Evolutionary conservation across 2,888 invertebrate species (phyloP).

Genomic region (Drosophila bunnanda): DNA sequence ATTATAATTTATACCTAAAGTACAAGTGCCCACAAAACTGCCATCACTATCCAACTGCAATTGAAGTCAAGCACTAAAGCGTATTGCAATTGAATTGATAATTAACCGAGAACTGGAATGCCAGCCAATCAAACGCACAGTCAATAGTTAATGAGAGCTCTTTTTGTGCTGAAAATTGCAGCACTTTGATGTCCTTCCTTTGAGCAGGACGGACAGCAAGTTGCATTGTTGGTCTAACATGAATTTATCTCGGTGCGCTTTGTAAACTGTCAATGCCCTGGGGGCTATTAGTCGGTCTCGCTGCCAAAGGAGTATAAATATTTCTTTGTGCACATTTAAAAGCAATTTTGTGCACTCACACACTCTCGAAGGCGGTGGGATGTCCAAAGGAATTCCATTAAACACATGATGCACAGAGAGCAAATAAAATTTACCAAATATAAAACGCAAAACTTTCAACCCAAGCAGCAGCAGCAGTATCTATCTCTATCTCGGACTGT

Average conservation of each 20-base stretch:
- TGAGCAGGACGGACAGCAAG: background rate
- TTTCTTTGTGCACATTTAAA: slow-evolving; percentile 71
- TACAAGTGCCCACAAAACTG: too few relatives aligned
- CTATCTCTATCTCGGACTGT: slow-evolving; percentile 22
- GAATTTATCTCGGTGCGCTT: slow-evolving; percentile 43
- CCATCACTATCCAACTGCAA: background rate
- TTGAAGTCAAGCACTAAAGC: background rate
- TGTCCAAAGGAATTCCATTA: slow-evolving; percentile 61
- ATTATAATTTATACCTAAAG: background rate
- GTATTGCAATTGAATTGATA: slow-evolving; percentile 33
- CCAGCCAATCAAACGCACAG: slow-evolving; percentile 29
- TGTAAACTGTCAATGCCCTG: slow-evolving; percentile 60
- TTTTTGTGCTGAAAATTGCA: slow-evolving; percentile 31
- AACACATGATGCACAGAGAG: slow-evolving; percentile 53
- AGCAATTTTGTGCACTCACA: slow-evolving; percentile 61
- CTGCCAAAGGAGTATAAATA: slow-evolving; percentile 56
- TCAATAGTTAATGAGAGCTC: slow-evolving; percentile 41
- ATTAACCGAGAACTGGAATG: slow-evolving; percentile 25
- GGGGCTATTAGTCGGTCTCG: slow-evolving; percentile 65
- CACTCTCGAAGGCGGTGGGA: slow-evolving; percentile 1
- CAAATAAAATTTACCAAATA: slow-evolving; percentile 49
- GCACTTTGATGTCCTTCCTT: slow-evolving; percentile 27
- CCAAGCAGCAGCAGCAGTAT: slow-evolving; percentile 9
- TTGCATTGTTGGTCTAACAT: slow-evolving; percentile 27
- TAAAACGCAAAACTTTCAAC: slow-evolving; percentile 32